Evolutionary conservation across 2,888 invertebrate species (phyloP), one percentile per base, ranked within the genome.

Genomic region (Melinaea marsaeus): DNA sequence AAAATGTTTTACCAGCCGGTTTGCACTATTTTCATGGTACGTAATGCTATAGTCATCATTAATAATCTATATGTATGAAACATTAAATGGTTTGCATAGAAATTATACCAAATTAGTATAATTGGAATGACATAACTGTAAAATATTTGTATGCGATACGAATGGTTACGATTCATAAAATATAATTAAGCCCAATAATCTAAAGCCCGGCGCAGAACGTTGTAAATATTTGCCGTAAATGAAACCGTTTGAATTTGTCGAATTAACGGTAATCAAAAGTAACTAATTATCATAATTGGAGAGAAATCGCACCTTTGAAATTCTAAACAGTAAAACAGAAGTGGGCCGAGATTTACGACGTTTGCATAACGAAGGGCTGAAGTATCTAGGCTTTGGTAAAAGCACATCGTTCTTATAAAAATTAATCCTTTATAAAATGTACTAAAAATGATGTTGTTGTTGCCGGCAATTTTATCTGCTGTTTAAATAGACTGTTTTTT

Each of bases 241-340:
- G 61, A 59, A 60, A 63, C 56, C 47, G 55, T 57, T 57, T 57
- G 57, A 64, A 63, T 62, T 68, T 72, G 72, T 65, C 70, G 76
- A 77, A 81, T 82, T 76, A 79, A 80, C 73, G 76, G 77, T 77
- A 75, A 79, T 79, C 78, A 77, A 71, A 66, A 79, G 78, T 79
- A 76, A 82, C 82, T 82, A 79, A 83, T 84, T 82, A 80, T 70
- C 83, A 83, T 82, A 82, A 83, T 82, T 80, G 79, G 72, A 74
- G 74, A 75, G 72, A 74, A 75, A 80, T 79, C 78, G 76, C 73
- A 74, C 72, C 75, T 74, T 75, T 74, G 72, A 77, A 79, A 82
- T 80, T 79, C 78, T 76, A 81, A 81, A 75, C 73, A 78, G 75
- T 69, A 67, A 73, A 78, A 77, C 75, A 75, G 77, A 76, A 78